Evolutionary conservation across 2,797 vertebrate genomes (phyloP).

Genomic region (Tenualosa ilisha): DNA sequence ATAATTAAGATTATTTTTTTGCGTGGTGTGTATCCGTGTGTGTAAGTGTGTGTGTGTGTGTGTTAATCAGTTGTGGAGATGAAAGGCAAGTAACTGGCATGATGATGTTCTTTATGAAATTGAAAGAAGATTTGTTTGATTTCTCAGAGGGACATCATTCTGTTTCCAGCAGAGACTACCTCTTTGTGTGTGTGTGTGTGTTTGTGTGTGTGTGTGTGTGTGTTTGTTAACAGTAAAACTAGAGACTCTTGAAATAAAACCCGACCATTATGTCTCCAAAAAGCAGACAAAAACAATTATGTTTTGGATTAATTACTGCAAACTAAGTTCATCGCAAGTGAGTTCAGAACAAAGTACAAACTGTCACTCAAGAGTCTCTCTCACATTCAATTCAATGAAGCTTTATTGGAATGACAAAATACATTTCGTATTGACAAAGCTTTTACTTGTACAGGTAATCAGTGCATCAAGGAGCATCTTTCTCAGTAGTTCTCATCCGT

Average conservation of each 20-base stretch:
- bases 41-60: neutral
- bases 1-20: constrained; percentile 16
- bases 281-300: too few relatives aligned
- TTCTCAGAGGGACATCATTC: constrained; percentile 16
- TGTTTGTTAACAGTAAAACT: too few relatives aligned
- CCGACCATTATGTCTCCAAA: too few relatives aligned
- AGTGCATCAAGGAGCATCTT: too few relatives aligned
- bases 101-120: neutral
- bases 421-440: too few relatives aligned
- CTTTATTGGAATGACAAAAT: too few relatives aligned
- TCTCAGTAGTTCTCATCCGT: too few relatives aligned
- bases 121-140: neutral
- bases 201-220: constrained; percentile 28
- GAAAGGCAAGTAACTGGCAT: constrained; percentile 2
- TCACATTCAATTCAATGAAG: too few relatives aligned
- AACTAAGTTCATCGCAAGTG: neutral
- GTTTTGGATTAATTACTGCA: neutral
- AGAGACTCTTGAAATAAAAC: too few relatives aligned
- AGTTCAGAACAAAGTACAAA: neutral
- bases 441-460: too few relatives aligned
- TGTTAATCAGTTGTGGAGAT: constrained; percentile 2
- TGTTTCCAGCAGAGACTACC: constrained; percentile 36
- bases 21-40: neutral
- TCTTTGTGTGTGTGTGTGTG: constrained; percentile 56
- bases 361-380: too few relatives aligned